Evolutionary conservation across 2,113 vertebrate species (phyloP).

Genomic region (Asarcornis scutulata): DNA sequence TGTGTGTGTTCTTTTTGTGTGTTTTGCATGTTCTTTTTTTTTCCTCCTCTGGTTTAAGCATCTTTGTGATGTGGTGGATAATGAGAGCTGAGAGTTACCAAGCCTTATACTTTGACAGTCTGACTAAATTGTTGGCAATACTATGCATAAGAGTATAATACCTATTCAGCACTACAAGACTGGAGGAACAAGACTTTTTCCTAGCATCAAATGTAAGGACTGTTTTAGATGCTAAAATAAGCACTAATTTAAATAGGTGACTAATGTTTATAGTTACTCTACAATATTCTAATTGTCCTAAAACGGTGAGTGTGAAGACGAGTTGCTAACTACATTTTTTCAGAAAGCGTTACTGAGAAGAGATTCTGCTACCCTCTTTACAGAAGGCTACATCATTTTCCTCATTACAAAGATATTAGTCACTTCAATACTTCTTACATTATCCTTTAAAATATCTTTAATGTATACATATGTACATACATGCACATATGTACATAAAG

Average conservation of each 20-base stretch:
- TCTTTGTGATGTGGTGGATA: not conserved
- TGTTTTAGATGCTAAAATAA: not conserved
- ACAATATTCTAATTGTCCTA: not conserved
- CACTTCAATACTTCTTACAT: not conserved
- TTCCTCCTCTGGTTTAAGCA: not conserved
- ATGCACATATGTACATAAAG: not conserved
- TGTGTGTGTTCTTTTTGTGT: no score
- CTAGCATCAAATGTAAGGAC: not conserved
- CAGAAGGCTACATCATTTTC: not conserved
- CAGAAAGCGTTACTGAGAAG: not conserved
- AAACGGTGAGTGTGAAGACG: not conserved
- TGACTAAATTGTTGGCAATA: not conserved
- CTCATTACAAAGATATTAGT: not conserved
- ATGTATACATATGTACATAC: not conserved
- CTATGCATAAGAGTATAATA: not conserved
- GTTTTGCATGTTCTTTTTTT: not conserved
- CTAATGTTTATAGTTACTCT: not conserved
- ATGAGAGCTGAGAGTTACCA: not conserved
- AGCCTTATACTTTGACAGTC: not conserved
- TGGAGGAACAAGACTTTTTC: not conserved
- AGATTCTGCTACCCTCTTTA: not conserved
- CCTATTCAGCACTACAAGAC: not conserved
- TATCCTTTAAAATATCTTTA: not conserved
- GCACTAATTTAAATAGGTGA: not conserved
- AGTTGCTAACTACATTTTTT: not conserved